These are phyloP conservation scores for Oligia latruncula DNA, from an alignment of 2,888 invertebrate species.

Conservation along the genomic window DNA sequence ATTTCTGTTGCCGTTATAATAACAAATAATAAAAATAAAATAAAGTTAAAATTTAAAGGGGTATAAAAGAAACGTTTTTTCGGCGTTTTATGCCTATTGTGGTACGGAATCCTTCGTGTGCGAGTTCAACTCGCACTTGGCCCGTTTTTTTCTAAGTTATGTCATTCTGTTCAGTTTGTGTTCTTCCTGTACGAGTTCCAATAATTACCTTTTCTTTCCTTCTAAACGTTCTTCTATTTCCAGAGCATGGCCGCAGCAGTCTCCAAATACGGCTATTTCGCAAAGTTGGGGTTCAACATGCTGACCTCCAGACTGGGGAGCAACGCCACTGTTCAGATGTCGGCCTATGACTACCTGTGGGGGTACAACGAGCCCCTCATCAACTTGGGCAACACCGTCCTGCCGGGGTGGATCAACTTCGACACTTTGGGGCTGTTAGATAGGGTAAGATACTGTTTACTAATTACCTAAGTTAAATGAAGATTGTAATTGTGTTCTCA, in stretches of 20 bases:
- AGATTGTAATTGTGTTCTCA: neutral
- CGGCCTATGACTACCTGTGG: slow-evolving; percentile 94
- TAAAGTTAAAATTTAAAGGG: no score
- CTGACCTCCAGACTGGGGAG: slow-evolving; percentile 89
- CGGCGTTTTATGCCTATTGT: no score
- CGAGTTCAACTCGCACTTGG: no score
- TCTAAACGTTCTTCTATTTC: neutral
- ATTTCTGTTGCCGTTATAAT: no score
- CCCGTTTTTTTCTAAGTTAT: neutral
- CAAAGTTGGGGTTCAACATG: slow-evolving; percentile 91
- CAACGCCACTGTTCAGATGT: slow-evolving; percentile 91
- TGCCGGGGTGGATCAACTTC: slow-evolving; percentile 94
- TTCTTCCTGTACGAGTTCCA: neutral
- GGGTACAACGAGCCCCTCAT: slow-evolving; percentile 95
- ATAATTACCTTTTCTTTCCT: no score
- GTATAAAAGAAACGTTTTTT: no score
- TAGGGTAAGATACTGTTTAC: slow-evolving; percentile 89
- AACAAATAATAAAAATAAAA: no score
- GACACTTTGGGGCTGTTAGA: slow-evolving; percentile 94
- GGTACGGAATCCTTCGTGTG: no score
- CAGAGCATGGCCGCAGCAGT: slow-evolving; percentile 86
- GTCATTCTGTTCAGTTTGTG: neutral
- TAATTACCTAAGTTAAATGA: neutral
- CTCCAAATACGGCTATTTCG: slow-evolving; percentile 87
- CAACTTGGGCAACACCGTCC: slow-evolving; percentile 90